These are phyloP conservation scores for Philhelius pedissequus DNA, from an alignment of 2,888 invertebrate species.

Conservation along the genomic window DNA sequence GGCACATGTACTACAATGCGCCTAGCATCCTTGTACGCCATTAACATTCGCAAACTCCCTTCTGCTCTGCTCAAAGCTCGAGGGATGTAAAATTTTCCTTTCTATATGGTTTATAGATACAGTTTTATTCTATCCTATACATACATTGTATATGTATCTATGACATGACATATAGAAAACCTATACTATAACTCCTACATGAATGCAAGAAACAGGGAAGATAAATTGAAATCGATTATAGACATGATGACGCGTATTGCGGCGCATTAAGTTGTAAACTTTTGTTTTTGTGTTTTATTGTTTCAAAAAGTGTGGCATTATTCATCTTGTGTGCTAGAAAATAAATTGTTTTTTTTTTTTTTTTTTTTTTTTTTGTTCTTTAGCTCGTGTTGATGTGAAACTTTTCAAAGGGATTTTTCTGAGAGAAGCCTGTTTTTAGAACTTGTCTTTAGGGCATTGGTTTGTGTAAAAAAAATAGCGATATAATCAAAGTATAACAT, in stretches of 20 bases:
- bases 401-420: background rate
- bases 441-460: no score
- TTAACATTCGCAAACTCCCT: constrained; percentile 60
- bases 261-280: constrained; percentile 22
- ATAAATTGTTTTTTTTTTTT: background rate
- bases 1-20: constrained; percentile 52
- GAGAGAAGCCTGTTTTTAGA: no score
- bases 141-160: no score
- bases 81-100: background rate
- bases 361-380: background rate
- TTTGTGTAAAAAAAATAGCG: no score
- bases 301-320: constrained; percentile 20
- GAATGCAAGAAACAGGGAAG: constrained; percentile 13
- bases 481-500: no score
- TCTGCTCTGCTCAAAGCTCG: constrained; percentile 23
- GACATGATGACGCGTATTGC: constrained; percentile 40
- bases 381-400: background rate
- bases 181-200: background rate
- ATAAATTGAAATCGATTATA: constrained; percentile 57
- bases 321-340: background rate
- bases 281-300: background rate
- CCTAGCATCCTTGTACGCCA: constrained; percentile 51
- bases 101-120: background rate
- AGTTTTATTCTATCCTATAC: background rate
- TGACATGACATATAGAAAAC: background rate